Evolutionary conservation across 2,888 invertebrate species (phyloP), one percentile per base, ranked within the genome.

Genomic region (Fragum fragum): DNA sequence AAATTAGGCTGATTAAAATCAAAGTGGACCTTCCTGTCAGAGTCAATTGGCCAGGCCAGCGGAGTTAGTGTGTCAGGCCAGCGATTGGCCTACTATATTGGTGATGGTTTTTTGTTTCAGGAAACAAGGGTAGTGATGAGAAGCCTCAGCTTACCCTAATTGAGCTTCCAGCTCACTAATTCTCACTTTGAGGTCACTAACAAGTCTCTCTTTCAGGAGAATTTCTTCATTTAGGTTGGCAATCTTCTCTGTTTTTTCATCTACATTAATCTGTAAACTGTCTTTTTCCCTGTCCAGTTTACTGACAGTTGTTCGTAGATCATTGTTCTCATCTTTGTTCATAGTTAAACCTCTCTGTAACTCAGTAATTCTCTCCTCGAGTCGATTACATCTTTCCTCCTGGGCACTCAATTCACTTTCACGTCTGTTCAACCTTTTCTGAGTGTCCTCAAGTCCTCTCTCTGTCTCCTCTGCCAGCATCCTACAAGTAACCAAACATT

Each of bases 241-340:
- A 32, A 92, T 77, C 59, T 89, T 90, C 79, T 94, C 94, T 1
- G 94, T 89, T 83, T 93, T 94, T 74, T 94, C 93, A 83, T 94
- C 94, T 5, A 94, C 92, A 26, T 88, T 89, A 18, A 85, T 87
- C 89, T 94, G 94, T 16, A 94, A 87, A 5, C 82, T 75, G 81
- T 94, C 94, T 77, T 94, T 94, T 85, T 94, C 94, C 42, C 93
- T 86, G 82, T 94, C 94, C 78, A 94, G 87, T 3, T 91, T 86
- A 53, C 85, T 89, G 70, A 94, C 90, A 1, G 93, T 93, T 3
- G 84, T 73, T 29, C 92, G 87, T 28, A 94, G 86, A 28, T 90
- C 90, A 11, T 82, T 83, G 68, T 91, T 89, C 82, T 94, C 94
- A 47, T 94, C 93, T 29, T 87, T 88, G n/a, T 89, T 87, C 14